Conservation (phyloP, 2,113 vertebrate species). For the Coracopsis vasa region DNA sequence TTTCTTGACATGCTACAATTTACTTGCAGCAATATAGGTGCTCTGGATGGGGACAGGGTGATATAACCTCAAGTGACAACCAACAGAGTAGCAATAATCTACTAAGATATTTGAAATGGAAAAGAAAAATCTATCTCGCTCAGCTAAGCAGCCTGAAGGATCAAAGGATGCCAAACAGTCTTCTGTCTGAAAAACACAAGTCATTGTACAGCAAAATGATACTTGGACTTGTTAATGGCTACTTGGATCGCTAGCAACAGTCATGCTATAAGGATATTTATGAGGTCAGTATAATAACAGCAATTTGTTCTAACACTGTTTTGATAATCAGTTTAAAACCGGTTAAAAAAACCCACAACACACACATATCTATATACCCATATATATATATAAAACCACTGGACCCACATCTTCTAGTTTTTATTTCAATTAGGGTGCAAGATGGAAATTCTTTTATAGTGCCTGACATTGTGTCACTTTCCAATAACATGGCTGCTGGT, state of each 20-base stretch:
- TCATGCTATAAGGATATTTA: background rate
- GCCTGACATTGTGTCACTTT: constrained; percentile 19
- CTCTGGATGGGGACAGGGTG: background rate
- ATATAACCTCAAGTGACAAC: constrained; percentile 30
- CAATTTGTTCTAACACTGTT: background rate
- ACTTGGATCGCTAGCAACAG: background rate
- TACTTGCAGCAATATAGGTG: background rate
- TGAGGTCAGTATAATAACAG: background rate
- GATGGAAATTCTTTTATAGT: background rate
- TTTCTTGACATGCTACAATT: background rate
- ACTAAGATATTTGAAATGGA: constrained; percentile 15
- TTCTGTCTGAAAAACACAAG: constrained; percentile 1
- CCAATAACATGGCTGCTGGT: background rate
- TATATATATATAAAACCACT: background rate
- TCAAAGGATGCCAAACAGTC: background rate
- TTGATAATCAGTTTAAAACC: background rate
- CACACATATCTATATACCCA: no score
- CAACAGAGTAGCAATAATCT: constrained; percentile 18
- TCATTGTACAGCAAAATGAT: background rate
- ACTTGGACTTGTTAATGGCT: background rate
- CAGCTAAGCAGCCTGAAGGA: background rate
- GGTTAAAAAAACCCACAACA: background rate
- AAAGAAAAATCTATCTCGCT: background rate
- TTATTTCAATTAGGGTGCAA: background rate
- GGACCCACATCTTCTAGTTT: background rate